These are phyloP conservation scores for Mesopsocus fuscifrons DNA, from an alignment of 2,888 invertebrate genomes.

Conservation along the genomic window DNA sequence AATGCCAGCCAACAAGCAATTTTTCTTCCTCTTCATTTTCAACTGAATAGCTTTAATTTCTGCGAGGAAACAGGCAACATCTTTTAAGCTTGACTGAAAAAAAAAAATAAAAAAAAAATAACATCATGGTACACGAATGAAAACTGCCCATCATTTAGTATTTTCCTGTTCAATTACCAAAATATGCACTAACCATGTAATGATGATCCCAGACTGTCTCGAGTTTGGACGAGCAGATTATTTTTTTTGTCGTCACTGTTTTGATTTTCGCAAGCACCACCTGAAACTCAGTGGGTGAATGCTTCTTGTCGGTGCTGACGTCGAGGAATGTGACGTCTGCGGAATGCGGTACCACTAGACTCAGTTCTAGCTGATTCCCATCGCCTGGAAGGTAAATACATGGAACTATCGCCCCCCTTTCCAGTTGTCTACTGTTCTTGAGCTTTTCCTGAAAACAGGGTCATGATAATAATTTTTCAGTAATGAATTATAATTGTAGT, in stretches of 20 bases:
- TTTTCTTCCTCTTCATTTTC: too few species aligned
- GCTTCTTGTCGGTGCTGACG: neutral
- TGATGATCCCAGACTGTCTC: neutral
- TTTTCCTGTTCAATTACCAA: too few species aligned
- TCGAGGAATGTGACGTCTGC: neutral
- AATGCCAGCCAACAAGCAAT: too few species aligned
- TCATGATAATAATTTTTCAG: neutral
- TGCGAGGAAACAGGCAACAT: neutral
- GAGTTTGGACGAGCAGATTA: neutral
- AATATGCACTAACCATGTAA: neutral
- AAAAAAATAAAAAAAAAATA: neutral
- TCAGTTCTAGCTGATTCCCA: neutral
- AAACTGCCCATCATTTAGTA: too few species aligned
- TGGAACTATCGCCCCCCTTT: neutral
- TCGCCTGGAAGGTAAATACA: neutral
- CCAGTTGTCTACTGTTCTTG: neutral
- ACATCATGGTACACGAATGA: neutral
- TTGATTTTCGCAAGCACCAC: neutral
- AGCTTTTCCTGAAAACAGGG: neutral
- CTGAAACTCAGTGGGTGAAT: neutral
- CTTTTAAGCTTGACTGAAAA: neutral
- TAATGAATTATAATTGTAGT: too few species aligned
- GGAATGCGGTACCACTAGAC: neutral
- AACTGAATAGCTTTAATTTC: too few species aligned
- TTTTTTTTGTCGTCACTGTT: neutral